Conservation (phyloP, 2,888 invertebrate genomes). For the Parelbella ahira region DNA sequence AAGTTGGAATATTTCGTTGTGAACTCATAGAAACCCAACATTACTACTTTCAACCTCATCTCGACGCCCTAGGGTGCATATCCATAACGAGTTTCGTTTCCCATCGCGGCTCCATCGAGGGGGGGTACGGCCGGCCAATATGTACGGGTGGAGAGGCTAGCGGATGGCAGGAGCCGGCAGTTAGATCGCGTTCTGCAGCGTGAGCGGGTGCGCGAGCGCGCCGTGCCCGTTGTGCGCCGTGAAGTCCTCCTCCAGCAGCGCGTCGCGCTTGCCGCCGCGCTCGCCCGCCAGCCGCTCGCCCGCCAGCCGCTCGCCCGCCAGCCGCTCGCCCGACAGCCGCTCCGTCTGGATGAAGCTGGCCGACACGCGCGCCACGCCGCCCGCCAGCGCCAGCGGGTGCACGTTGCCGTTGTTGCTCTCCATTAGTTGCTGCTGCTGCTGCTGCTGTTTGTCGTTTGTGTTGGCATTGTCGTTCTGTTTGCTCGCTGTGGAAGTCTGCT, state of each 20-base stretch:
- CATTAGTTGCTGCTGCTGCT: conserved; percentile 9
- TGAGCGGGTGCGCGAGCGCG: conserved; percentile 55
- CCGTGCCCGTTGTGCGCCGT: conserved; percentile 70
- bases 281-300: no score
- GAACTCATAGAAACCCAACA: no score
- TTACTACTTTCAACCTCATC: no score
- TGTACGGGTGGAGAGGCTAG: conserved; percentile 51
- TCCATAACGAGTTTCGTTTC: no score
- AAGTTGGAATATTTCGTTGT: no score
- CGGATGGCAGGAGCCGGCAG: no score
- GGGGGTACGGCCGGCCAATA: conserved; percentile 49
- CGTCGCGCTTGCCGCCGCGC: no score
- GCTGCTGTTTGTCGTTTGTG: conserved; percentile 19
- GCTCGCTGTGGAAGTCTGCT: conserved; percentile 37
- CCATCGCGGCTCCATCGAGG: no score
- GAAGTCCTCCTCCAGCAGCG: conserved; percentile 56
- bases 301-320: no score
- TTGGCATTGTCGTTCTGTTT: conserved; percentile 39
- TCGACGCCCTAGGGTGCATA: no score
- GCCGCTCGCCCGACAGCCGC: no score
- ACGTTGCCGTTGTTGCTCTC: conserved; percentile 28
- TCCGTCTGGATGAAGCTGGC: conserved; percentile 67
- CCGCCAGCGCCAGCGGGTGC: conserved; percentile 8
- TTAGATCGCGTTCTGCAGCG: conserved; percentile 71
- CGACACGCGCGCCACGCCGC: conserved; percentile 52